Percentiles rank a stretch among this genome's conserved stretches.
Evolutionary conservation across 2,113 vertebrate genomes (phyloP).

Genomic region (Tupaia chinensis): DNA sequence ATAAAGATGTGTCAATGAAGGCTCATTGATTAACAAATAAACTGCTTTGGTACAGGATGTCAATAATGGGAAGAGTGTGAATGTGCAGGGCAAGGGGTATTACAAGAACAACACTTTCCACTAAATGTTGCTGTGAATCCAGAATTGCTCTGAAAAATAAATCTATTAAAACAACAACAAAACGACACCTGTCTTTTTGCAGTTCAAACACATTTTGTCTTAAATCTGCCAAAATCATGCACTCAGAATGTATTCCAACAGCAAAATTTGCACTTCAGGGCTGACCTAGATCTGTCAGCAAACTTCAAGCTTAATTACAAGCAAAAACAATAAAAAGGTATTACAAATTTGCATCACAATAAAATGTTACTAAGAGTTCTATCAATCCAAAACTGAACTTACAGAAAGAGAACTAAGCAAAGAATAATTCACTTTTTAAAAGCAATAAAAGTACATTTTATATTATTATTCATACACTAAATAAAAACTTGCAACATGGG

Average conservation of each 20-base stretch:
- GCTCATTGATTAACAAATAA: neutral
- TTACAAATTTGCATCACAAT: conserved; percentile 32
- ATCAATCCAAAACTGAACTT: conserved; percentile 46
- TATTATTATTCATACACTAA: conserved; percentile 46
- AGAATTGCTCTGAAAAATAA: conserved; percentile 27
- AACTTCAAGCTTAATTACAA: conserved; percentile 37
- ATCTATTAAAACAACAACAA: neutral
- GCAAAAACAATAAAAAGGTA: neutral
- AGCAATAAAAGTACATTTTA: conserved; percentile 30
- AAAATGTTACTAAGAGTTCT: conserved; percentile 47
- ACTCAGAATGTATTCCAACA: conserved; percentile 24
- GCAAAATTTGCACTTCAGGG: conserved; percentile 48
- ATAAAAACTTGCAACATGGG: conserved; percentile 17
- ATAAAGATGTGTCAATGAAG: neutral
- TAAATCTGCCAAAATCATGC: conserved; percentile 42
- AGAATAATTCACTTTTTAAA: conserved; percentile 31
- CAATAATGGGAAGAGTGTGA: neutral
- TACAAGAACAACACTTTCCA: neutral
- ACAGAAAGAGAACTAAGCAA: neutral
- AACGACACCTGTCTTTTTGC: conserved; percentile 33
- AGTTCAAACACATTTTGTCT: conserved; percentile 25
- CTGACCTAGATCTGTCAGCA: conserved; percentile 8
- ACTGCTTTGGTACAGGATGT: neutral
- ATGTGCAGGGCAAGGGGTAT: too few species aligned
- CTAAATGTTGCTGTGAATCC: conserved; percentile 2